Percentiles rank a stretch among this genome's conserved stretches.
phyloP scores from a whole-genome alignment of 2,113 vertebrate genomes.

The Thomomys bottae region DNA sequence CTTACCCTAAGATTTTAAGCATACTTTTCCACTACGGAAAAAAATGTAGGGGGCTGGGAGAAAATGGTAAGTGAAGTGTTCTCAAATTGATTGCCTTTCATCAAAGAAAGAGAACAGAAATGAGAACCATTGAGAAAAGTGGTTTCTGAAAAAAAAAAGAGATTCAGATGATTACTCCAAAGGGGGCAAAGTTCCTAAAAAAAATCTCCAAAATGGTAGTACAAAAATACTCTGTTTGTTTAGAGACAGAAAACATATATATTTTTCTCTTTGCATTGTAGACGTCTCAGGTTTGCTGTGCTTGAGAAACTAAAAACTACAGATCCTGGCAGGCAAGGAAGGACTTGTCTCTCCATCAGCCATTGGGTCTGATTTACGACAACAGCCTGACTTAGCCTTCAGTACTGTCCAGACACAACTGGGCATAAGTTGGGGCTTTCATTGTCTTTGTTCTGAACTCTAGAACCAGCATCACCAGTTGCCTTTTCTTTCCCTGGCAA shows the following conservation, averaged over 20 bases:
- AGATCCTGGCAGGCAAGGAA: too few relatives aligned
- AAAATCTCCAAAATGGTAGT: not conserved
- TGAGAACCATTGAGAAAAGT: constrained; percentile 51
- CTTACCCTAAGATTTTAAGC: constrained; percentile 42
- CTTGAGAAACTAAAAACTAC: not conserved
- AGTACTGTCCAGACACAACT: not conserved
- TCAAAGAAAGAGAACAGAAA: constrained; percentile 52
- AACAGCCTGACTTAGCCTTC: not conserved
- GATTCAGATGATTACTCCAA: constrained; percentile 46
- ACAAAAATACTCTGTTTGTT: constrained; percentile 23
- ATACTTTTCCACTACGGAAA: too few relatives aligned
- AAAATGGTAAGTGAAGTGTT: constrained; percentile 60
- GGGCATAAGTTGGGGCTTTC: not conserved
- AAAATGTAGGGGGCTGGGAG: not conserved
- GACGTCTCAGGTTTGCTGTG: not conserved
- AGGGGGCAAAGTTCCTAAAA: constrained; percentile 17
- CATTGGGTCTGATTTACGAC: too few relatives aligned
- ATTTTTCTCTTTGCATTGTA: not conserved
- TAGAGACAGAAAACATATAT: constrained; percentile 6
- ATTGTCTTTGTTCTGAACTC: not conserved
- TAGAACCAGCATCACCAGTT: not conserved
- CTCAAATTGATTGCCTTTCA: constrained; percentile 68
- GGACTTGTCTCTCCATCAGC: rapidly evolving
- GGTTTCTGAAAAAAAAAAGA: constrained; percentile 42
- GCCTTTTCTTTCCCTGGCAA: not conserved